Conservation (phyloP, 2,797 vertebrate genomes). For the Sardinella longiceps region DNA sequence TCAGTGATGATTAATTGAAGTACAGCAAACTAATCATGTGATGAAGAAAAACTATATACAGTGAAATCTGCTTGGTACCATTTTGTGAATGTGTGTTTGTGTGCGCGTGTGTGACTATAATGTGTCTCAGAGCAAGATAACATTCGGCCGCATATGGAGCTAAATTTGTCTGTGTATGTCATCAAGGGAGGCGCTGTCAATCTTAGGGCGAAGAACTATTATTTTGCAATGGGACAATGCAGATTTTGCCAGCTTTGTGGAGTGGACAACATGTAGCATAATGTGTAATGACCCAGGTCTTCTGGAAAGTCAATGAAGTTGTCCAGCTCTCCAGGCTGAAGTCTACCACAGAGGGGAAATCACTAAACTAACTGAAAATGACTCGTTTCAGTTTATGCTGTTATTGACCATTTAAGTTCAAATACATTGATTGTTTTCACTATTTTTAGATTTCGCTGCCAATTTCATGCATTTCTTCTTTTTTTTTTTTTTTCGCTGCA, state of each 20-base stretch:
- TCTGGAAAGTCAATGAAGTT: constrained; percentile 6
- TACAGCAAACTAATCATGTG: neutral
- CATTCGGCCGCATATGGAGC: neutral
- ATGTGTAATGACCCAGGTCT: neutral
- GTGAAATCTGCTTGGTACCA: neutral
- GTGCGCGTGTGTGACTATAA: neutral
- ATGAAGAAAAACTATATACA: neutral
- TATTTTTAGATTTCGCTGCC: constrained; percentile 41
- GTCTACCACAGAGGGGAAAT: constrained; percentile 12
- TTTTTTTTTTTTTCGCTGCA: neutral
- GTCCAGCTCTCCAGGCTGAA: neutral
- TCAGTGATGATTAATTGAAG: neutral
- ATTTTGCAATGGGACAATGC: neutral
- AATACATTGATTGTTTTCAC: neutral
- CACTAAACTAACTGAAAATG: constrained; percentile 5
- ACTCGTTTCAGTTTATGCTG: neutral
- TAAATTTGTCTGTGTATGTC: neutral
- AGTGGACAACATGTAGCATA: neutral
- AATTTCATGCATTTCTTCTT: constrained; percentile 22
- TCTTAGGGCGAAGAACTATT: neutral
- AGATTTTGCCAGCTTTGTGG: neutral
- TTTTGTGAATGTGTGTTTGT: neutral
- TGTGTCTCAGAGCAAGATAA: neutral
- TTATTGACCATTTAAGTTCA: neutral
- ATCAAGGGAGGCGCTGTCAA: neutral